Conservation (phyloP, 2,113 vertebrate species). For the Cisticola juncidis region DNA sequence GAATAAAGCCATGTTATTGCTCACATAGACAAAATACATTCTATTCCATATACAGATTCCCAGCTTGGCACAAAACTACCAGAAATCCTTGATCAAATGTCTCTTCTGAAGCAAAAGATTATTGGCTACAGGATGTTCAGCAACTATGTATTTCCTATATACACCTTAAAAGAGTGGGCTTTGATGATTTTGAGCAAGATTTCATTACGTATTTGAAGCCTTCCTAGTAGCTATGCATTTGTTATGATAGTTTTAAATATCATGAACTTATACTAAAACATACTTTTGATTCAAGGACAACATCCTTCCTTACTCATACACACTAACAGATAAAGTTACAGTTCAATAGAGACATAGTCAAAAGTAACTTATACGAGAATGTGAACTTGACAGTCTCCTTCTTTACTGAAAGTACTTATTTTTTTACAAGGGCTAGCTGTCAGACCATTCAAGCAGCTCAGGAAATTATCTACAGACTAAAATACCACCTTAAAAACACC, state of each 20-base stretch:
- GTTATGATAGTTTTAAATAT: neutral
- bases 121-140: neutral
- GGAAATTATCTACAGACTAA: neutral
- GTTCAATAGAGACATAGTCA: neutral
- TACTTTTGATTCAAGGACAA: neutral
- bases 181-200: neutral
- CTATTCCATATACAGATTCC: neutral
- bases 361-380: neutral
- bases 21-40: neutral
- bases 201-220: neutral
- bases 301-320: rapidly evolving
- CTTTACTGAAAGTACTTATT: neutral
- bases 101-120: neutral
- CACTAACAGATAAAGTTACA: neutral
- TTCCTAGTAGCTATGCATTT: neutral
- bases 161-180: neutral
- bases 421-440: neutral
- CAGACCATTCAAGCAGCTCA: neutral
- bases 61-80: neutral
- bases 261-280: neutral
- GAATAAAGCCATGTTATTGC: neutral
- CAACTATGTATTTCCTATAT: neutral
- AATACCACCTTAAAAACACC: neutral
- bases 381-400: neutral
- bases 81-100: neutral